These are phyloP conservation scores for Drosophila nigrodunni DNA, from an alignment of 1,140 invertebrate genomes.

Conservation along the genomic window DNA sequence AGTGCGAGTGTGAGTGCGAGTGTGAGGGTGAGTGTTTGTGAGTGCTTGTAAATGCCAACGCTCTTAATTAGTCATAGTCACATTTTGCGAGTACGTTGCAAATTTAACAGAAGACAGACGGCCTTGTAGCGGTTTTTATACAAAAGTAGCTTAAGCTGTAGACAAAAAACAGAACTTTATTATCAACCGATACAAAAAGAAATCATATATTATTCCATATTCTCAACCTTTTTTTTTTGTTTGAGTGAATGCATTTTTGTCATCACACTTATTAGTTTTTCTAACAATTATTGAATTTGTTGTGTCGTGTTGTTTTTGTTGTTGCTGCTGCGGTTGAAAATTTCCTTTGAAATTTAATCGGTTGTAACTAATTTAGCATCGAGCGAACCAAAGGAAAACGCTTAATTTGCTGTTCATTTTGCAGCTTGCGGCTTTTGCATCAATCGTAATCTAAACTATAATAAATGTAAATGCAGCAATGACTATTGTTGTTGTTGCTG, in stretches of 20 bases:
- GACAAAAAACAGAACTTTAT: too few species aligned
- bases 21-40: conserved; percentile 2
- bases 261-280: not conserved
- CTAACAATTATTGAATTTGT: not conserved
- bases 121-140: conserved; percentile 8
- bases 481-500: conserved; percentile 4
- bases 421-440: conserved; percentile 67
- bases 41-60: conserved; percentile 14
- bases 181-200: too few species aligned
- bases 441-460: conserved; percentile 42
- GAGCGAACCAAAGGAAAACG: conserved; percentile 54
- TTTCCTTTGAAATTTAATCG: conserved; percentile 83
- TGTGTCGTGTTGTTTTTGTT: not conserved
- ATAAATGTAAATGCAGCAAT: conserved; percentile 24
- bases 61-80: conserved; percentile 79
- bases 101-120: conserved; percentile 6
- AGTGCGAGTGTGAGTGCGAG: conserved; percentile 1
- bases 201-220: too few species aligned
- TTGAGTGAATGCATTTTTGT: too few species aligned
- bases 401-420: conserved; percentile 81
- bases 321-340: conserved; percentile 63
- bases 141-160: not conserved
- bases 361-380: conserved; percentile 80
- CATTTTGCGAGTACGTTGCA: conserved; percentile 34
- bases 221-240: too few species aligned